Conservation (phyloP, 1,140 invertebrate genomes). For the Drosophila lini region DNA sequence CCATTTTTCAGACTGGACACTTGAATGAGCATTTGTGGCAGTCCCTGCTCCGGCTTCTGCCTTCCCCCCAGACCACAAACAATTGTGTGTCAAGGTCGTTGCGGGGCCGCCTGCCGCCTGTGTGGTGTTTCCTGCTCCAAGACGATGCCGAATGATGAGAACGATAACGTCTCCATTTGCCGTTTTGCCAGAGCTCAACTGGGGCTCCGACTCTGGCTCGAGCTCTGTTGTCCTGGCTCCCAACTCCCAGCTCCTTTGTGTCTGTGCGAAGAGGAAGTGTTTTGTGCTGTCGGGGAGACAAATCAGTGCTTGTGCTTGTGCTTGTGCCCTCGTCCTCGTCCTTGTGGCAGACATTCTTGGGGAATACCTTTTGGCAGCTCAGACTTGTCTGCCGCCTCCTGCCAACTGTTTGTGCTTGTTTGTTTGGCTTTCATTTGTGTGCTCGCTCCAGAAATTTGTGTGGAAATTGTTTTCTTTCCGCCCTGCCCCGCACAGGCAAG, state of each 20-base stretch:
- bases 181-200: constrained; percentile 20
- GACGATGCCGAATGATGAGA: constrained; percentile 71
- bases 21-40: constrained; percentile 65
- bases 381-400: constrained; percentile 68
- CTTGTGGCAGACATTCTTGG: constrained; percentile 71
- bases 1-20: constrained; percentile 78
- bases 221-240: constrained; percentile 27
- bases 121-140: constrained; percentile 75
- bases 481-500: constrained; percentile 7
- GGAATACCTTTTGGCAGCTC: constrained; percentile 80
- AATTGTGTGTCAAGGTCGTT: constrained; percentile 76
- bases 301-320: constrained; percentile 47
- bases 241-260: constrained; percentile 26
- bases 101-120: constrained; percentile 8
- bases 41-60: neutral
- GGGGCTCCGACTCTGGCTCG: constrained; percentile 9
- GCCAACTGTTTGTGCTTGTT: constrained; percentile 33
- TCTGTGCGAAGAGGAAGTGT: constrained; percentile 59
- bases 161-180: constrained; percentile 76
- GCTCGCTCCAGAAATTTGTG: constrained; percentile 65
- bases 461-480: constrained; percentile 78
- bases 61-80: constrained; percentile 20
- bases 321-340: constrained; percentile 22
- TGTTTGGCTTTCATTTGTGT: constrained; percentile 58
- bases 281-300: constrained; percentile 57